Evolutionary conservation across 35 echinoderm and acorn worm genomes (phyloP).

Genomic region (Lytechinus pictus): DNA sequence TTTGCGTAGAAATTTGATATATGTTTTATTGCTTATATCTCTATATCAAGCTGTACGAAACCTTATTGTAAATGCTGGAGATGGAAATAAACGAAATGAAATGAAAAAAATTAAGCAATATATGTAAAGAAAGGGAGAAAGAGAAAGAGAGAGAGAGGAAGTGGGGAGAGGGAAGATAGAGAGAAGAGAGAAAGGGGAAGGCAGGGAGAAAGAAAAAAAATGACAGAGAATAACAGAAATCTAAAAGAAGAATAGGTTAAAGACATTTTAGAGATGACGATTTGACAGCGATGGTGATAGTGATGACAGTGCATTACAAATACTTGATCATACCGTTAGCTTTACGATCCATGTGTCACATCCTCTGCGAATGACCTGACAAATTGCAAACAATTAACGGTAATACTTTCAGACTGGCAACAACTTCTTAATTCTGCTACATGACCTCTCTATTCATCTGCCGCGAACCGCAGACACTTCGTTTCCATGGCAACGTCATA

Average conservation of each 20-base stretch:
- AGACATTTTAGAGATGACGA: neutral
- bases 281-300: neutral
- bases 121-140: neutral
- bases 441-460: neutral
- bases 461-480: neutral
- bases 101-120: no score
- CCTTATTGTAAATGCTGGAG: no score
- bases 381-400: slow-evolving; percentile 26
- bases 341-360: neutral
- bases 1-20: no score
- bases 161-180: neutral
- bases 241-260: no score
- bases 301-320: neutral
- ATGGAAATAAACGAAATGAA: no score
- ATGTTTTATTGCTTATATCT: no score
- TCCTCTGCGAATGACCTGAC: neutral
- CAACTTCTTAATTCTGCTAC: neutral
- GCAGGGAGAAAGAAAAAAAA: neutral
- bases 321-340: neutral
- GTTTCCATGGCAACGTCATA: slow-evolving; percentile 12
- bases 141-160: neutral
- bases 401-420: neutral
- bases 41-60: no score
- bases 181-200: neutral
- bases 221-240: no score